Percentiles rank a stretch among this genome's conserved stretches.
Conservation (phyloP, 53 echinoderm and acorn worm species). For the Luidia sarsii region DNA sequence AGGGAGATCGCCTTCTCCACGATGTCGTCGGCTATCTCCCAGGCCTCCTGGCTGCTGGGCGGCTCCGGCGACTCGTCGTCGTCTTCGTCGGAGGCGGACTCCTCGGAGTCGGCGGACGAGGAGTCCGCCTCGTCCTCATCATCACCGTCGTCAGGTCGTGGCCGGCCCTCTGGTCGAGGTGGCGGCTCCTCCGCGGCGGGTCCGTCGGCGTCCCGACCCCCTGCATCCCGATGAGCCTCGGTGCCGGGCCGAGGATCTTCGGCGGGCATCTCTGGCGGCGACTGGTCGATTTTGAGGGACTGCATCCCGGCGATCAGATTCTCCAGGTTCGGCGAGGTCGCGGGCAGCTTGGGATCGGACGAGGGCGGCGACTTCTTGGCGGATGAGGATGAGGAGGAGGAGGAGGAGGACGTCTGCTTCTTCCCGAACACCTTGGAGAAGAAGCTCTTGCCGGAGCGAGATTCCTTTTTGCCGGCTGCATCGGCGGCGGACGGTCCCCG, state of each 20-base stretch:
- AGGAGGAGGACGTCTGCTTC: background rate
- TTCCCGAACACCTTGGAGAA: slow-evolving; percentile 47
- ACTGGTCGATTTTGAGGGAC: slow-evolving; percentile 1
- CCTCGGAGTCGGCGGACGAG: background rate
- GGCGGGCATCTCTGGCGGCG: background rate
- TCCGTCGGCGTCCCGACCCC: no score
- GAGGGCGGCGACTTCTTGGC: background rate
- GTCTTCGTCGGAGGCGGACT: background rate
- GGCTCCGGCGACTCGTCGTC: no score
- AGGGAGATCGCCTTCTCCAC: slow-evolving; percentile 51
- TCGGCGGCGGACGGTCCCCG: background rate
- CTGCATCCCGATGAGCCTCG: no score
- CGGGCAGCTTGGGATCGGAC: no score
- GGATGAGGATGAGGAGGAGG: background rate
- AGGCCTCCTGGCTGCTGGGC: slow-evolving; percentile 31
- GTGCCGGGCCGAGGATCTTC: background rate
- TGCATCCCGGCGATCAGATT: background rate
- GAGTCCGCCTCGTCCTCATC: background rate
- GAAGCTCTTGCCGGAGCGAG: slow-evolving; percentile 20
- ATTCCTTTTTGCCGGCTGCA: slow-evolving; percentile 2
- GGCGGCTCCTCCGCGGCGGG: background rate
- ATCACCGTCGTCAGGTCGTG: background rate
- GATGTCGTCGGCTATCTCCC: slow-evolving; percentile 42
- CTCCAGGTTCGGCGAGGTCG: background rate
- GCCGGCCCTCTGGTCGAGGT: background rate